Evolutionary conservation across 2,113 vertebrate genomes (phyloP).

Genomic region (Danio rerio): GRCz12tu NC_133193.1:48592501-48593000

Average conservation of each 20-base stretch:
- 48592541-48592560: not conserved
- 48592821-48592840: too few relatives aligned
- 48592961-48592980: too few relatives aligned
- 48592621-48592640: not conserved
- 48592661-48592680: constrained; percentile 7
- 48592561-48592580: not conserved
- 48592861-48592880: too few relatives aligned
- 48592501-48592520: too few relatives aligned
- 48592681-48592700: not conserved
- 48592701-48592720: constrained; percentile 24
- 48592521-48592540: too few relatives aligned
- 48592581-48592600: not conserved
- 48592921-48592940: not conserved
- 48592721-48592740: not conserved
- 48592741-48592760: not conserved
- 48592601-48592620: not conserved
- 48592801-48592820: not conserved
- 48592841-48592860: too few relatives aligned
- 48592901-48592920: too few relatives aligned
- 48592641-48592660: not conserved
- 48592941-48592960: too few relatives aligned
- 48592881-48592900: too few relatives aligned
- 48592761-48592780: not conserved
- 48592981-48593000: too few relatives aligned
- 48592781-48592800: not conserved